Conservation (phyloP, 2,113 vertebrate genomes). For the Erythrolamprus reginae region DNA sequence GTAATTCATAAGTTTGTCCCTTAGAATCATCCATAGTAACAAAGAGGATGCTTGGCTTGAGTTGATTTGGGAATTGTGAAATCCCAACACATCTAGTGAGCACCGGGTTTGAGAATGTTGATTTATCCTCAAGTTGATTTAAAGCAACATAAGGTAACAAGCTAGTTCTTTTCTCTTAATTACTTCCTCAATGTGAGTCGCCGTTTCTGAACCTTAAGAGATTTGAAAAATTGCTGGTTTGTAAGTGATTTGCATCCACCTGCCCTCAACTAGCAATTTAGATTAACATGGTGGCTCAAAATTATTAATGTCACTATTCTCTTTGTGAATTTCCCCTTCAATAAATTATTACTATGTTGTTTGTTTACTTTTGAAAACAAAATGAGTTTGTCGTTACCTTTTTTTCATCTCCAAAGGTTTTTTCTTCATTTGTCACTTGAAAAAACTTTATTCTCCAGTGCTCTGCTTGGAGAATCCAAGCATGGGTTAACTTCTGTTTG, state of each 20-base stretch:
- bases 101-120: background rate
- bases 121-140: constrained; percentile 6
- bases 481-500: too few relatives aligned
- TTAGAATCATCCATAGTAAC: background rate
- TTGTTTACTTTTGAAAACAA: constrained; percentile 21
- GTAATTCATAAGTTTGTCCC: constrained; percentile 8
- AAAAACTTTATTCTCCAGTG: background rate
- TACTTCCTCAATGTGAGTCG: constrained; percentile 31
- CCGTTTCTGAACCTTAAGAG: constrained; percentile 12
- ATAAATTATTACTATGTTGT: constrained; percentile 9
- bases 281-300: constrained; percentile 14
- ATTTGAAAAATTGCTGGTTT: constrained; percentile 27
- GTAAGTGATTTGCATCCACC: constrained; percentile 21
- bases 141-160: constrained; percentile 17
- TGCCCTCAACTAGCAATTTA: constrained; percentile 18
- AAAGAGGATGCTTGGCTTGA: background rate
- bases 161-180: constrained; percentile 24
- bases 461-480: too few relatives aligned
- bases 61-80: background rate
- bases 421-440: background rate
- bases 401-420: background rate
- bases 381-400: background rate
- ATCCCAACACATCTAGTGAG: background rate
- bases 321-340: background rate
- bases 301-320: constrained; percentile 12